Evolutionary conservation across 92 coral and sea anemone species (phyloP), one percentile per base, ranked within the genome.

Genomic region (Nematostella vectensis): DNA sequence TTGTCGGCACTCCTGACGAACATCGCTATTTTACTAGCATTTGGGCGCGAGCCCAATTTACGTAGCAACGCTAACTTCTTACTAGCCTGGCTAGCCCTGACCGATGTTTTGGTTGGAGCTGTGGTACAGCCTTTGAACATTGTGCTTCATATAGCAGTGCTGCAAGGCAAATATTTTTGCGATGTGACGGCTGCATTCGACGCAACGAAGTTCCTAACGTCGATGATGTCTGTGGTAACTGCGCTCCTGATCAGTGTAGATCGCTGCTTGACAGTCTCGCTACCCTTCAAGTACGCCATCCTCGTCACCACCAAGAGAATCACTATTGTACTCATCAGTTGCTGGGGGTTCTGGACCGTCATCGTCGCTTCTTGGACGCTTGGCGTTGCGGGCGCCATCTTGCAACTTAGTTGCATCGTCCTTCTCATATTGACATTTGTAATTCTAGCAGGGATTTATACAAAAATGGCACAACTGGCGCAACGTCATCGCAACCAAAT

Each of bases 331-430:
- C 53, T 68, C 10, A 68, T 68, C 11, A 58, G 57, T 36, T 54
- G 59, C 2, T 57, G 75, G 75, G 11, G 48, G 11, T 37, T 68
- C 36, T 68, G 75, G 75, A 68, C 55, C 53, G 31, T 50, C 16
- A 54, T 68, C 18, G 67, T 59, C 1, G 75, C 75, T 25, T 59
- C 67, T 20, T 68, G 75, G 65, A 57, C 75, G 2, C 59, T 68
- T 29, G 88, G 72, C 4, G 21, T 55, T 9, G 72, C 72, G 2
- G 72, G 72, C 15, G 50, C 54, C 17, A 49, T 49, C 56, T 59
- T 66, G 4, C 72, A 66, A 28, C 31, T 66, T 3, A 50, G 57
- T 2, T 66, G 72, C 23, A 56, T 66, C 13, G 54, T 55, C 11
- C 24, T 66, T 24, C 16, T 66, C 55, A 66, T 66, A 26, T 20